Evolutionary conservation across 2,888 invertebrate genomes (phyloP).

Genomic region (Merodon equestris): DNA sequence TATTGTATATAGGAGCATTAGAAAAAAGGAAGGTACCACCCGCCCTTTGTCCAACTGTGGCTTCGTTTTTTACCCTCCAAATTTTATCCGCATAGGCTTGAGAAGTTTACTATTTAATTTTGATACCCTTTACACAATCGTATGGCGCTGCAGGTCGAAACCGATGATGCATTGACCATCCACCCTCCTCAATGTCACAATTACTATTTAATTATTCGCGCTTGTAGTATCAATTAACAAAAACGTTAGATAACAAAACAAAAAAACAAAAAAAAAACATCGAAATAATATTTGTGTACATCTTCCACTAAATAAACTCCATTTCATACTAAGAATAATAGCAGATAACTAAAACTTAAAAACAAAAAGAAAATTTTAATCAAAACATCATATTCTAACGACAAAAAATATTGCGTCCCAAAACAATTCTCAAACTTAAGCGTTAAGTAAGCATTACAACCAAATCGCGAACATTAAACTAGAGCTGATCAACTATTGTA

Average conservation of each 20-base stretch:
- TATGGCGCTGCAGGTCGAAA: too few species aligned
- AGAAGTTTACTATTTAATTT: too few species aligned
- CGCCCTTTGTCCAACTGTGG: too few species aligned
- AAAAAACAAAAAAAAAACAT: too few species aligned
- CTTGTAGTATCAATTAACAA: conserved; percentile 18
- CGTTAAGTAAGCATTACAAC: conserved; percentile 46
- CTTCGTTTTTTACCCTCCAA: too few species aligned
- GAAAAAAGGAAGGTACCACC: too few species aligned
- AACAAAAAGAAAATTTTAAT: conserved; percentile 10
- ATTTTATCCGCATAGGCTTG: too few species aligned
- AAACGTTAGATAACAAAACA: conserved; percentile 2
- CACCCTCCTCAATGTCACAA: conserved; percentile 29
- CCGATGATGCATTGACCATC: not conserved
- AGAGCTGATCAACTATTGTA: conserved; percentile 24
- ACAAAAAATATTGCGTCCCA: conserved; percentile 60
- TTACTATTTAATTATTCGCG: conserved; percentile 37
- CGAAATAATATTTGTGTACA: conserved; percentile 43
- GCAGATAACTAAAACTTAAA: conserved; percentile 31
- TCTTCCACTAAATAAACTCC: conserved; percentile 34
- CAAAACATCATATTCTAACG: conserved; percentile 49
- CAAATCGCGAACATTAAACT: conserved; percentile 51
- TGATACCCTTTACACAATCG: conserved; percentile 1
- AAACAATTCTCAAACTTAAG: conserved; percentile 28
- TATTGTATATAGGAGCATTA: too few species aligned
- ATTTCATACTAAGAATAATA: conserved; percentile 23